These are phyloP conservation scores for Bombus pascuorum DNA, from an alignment of 1,140 invertebrate genomes.

Conservation along the genomic window DNA sequence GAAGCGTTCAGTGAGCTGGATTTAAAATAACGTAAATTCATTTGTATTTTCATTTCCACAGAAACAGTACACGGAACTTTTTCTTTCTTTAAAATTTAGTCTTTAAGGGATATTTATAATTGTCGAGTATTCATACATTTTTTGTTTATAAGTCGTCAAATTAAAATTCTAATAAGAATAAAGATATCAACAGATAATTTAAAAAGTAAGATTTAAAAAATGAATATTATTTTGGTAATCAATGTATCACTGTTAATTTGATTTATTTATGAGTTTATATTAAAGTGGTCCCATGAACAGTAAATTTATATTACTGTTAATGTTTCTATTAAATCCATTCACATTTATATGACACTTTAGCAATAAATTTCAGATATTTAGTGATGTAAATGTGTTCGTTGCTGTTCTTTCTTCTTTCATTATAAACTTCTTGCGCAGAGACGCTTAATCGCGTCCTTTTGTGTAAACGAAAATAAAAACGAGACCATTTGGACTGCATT, in stretches of 20 bases:
- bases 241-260: neutral
- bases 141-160: neutral
- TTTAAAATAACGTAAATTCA: neutral
- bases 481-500: neutral
- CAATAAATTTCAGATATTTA: neutral
- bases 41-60: neutral
- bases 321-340: neutral
- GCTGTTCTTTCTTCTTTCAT: neutral
- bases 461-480: slow-evolving; percentile 10
- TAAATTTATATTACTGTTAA: too few relatives aligned
- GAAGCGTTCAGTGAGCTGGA: neutral
- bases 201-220: neutral
- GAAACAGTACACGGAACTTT: too few relatives aligned
- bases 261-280: too few relatives aligned
- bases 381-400: neutral
- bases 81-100: neutral
- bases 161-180: neutral
- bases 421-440: neutral
- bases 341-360: neutral
- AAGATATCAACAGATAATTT: neutral
- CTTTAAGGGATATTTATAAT: neutral
- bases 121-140: neutral
- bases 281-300: too few relatives aligned
- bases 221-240: neutral
- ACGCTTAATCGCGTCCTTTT: neutral